A percentile compares a stretch with the other conserved stretches of the same genome.
Conservation (phyloP, 2,888 invertebrate genomes). For the Graphium colonna region DNA sequence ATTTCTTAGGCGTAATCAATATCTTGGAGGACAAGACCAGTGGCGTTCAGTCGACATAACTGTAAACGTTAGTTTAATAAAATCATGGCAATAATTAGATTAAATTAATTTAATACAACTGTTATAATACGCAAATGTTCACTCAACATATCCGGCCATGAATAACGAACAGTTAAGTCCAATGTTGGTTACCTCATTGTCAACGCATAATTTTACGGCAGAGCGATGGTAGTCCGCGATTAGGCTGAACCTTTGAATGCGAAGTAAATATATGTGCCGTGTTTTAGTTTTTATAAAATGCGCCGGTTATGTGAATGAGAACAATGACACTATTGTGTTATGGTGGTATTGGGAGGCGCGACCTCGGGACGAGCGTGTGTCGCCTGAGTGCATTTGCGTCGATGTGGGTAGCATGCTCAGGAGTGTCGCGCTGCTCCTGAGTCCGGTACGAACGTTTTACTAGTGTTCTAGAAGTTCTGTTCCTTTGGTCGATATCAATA, state of each 20-base stretch:
- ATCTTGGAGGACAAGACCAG: too few relatives aligned
- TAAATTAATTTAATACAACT: too few relatives aligned
- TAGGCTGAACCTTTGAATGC: background rate
- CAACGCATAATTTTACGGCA: constrained; percentile 25
- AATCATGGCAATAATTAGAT: too few relatives aligned
- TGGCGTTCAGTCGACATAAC: too few relatives aligned
- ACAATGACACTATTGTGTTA: constrained; percentile 48
- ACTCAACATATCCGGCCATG: too few relatives aligned
- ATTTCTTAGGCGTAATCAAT: too few relatives aligned
- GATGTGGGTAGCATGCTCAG: constrained; percentile 44
- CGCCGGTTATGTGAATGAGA: constrained; percentile 22
- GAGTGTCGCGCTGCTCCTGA: constrained; percentile 45
- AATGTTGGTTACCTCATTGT: background rate
- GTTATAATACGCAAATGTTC: too few relatives aligned
- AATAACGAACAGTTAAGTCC: too few relatives aligned
- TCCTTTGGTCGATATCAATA: too few relatives aligned
- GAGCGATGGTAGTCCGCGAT: background rate
- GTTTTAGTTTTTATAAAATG: background rate
- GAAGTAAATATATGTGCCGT: background rate
- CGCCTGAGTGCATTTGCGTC: background rate
- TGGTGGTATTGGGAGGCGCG: constrained; percentile 43
- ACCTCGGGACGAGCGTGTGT: constrained; percentile 23
- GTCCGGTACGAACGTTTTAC: constrained; percentile 52
- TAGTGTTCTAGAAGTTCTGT: too few relatives aligned
- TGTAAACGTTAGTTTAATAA: too few relatives aligned